Evolutionary conservation across 2,888 invertebrate genomes (phyloP).

Genomic region (Gnatocerus cornutus): DNA sequence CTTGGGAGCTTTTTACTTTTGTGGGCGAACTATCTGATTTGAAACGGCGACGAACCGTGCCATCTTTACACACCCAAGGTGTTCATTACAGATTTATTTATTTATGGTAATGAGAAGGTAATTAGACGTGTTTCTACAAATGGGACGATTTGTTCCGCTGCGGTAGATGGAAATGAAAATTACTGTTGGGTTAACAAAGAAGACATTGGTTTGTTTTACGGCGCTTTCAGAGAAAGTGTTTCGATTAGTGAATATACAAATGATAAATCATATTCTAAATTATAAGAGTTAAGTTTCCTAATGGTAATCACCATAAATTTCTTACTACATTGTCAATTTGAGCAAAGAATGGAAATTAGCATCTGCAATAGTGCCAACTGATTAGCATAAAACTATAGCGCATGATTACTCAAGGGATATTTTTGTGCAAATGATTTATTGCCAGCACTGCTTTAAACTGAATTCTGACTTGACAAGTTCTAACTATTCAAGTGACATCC

Average conservation of each 20-base stretch:
- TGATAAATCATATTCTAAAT: conserved; percentile 1
- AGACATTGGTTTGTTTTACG: too few relatives aligned
- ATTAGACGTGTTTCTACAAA: conserved; percentile 58
- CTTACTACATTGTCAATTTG: conserved; percentile 15
- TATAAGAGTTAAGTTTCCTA: neutral
- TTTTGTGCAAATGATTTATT: conserved; percentile 22
- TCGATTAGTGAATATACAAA: neutral
- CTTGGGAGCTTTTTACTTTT: conserved; percentile 26
- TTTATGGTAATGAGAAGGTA: conserved; percentile 60
- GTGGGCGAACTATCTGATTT: conserved; percentile 54
- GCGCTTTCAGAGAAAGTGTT: too few relatives aligned
- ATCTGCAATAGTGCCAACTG: conserved; percentile 20
- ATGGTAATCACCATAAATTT: conserved; percentile 15
- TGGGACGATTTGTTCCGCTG: conserved; percentile 62
- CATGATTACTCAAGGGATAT: conserved; percentile 6
- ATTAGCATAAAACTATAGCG: conserved; percentile 31
- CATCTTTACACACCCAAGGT: conserved; percentile 58
- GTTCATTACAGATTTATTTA: conserved; percentile 62
- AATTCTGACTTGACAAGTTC: too few relatives aligned
- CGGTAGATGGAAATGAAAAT: conserved; percentile 57
- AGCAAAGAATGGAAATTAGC: conserved; percentile 25
- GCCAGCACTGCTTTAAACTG: neutral
- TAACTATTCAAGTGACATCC: too few relatives aligned
- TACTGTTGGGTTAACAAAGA: neutral
- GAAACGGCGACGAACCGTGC: conserved; percentile 56